Evolutionary conservation across 2,797 vertebrate species (phyloP), one percentile per base, ranked within the genome.

Genomic region (Pyrrhura leucotis): DNA sequence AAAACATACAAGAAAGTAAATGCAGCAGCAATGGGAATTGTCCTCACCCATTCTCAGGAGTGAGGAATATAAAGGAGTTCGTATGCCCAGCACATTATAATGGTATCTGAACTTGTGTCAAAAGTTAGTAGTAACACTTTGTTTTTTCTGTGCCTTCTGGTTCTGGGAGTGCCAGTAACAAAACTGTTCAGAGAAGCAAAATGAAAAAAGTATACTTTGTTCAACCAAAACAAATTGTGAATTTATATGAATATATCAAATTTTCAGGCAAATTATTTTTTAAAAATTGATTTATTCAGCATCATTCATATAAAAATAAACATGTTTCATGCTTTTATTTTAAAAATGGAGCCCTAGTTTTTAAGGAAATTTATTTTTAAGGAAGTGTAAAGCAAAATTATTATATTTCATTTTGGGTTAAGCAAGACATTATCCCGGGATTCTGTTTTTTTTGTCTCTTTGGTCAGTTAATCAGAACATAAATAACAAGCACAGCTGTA

Each of bases 241-340:
- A n/a, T 88, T 88, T 76, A 69, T 54, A 23, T 59, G 48, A 91
- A 53, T 73, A 16, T 47, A 91, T 90, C 7, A 68, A 72, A 76
- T 90, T 77, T 95, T 86, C 69, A 47, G 69, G 71, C 7, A 91
- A 76, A 73, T 88, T 86, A 45, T 28, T 94, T 75, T 59, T 17
- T 3, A 4, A 56, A 89, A 89, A 81, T 66, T 7, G 35, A 86
- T 93, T 90, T 94, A 50, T 72, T 95, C 53, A 51, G 54, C 33
- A 37, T 63, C 5, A 44, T 77, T 82, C 1, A 59, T 78, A 94
- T 81, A 1, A 69, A 78, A 93, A 66, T 47, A 88, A 94, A 16
- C 9, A 3, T 35, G 35, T 82, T 93, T 84, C 50, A 88, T 81
- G 62, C 62, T 86, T 96, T 88, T 47, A 37, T 80, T 95, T 90